phyloP scores from a whole-genome alignment of 2,113 vertebrate species.

The Rattus rattus region DNA sequence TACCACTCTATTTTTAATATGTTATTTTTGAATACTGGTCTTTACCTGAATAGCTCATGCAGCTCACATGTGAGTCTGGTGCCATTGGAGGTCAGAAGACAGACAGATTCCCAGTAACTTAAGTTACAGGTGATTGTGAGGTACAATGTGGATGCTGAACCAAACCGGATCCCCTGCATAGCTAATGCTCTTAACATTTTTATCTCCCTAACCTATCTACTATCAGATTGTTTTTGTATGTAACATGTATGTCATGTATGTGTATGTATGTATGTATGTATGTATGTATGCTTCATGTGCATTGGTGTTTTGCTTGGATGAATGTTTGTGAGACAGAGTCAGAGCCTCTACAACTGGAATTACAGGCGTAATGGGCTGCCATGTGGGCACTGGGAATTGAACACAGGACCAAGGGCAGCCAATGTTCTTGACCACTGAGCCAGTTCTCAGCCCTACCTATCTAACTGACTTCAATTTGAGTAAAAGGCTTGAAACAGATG shows the following conservation, averaged over 20 bases:
- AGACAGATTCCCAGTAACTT: background rate
- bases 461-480: background rate
- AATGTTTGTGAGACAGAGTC: background rate
- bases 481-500: background rate
- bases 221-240: background rate
- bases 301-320: too few species aligned
- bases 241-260: too few species aligned
- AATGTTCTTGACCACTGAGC: background rate
- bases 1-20: background rate
- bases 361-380: background rate
- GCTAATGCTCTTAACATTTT: background rate
- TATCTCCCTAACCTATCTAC: background rate
- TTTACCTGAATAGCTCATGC: background rate
- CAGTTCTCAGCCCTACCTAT: background rate
- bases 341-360: background rate
- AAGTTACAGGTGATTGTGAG: background rate
- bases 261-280: too few species aligned
- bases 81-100: background rate
- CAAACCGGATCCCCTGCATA: background rate
- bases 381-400: background rate
- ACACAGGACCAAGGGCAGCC: background rate
- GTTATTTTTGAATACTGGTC: background rate
- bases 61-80: background rate
- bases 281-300: too few species aligned
- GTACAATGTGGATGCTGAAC: background rate